A percentile compares a stretch with the other conserved stretches of the same genome.
Conservation (phyloP, 2,797 vertebrate species). For the Chromis chromis region DNA sequence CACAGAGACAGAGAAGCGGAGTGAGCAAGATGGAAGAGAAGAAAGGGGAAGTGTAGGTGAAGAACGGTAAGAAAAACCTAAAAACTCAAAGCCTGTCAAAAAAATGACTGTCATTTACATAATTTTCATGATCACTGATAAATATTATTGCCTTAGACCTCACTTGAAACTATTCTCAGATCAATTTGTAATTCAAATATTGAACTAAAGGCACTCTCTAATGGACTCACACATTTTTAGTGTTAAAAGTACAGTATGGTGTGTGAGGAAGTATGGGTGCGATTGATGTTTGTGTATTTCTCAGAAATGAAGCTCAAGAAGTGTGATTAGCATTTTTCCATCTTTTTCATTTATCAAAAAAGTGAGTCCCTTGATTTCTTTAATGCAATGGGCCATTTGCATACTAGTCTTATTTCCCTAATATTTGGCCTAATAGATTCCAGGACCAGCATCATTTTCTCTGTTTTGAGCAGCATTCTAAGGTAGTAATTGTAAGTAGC, state of each 20-base stretch:
- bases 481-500: neutral
- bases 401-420: neutral
- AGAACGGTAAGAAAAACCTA: constrained; percentile 21
- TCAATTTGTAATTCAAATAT: constrained; percentile 70
- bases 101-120: constrained; percentile 51
- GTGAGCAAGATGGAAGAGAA: constrained; percentile 19
- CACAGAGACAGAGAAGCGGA: constrained; percentile 33
- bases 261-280: constrained; percentile 3
- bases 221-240: constrained; percentile 12
- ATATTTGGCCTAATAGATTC: constrained; percentile 8
- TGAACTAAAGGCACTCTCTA: constrained; percentile 25
- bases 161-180: constrained; percentile 61
- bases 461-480: constrained; percentile 20
- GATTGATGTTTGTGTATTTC: constrained; percentile 5
- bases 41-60: constrained; percentile 34
- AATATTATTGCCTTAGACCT: constrained; percentile 52
- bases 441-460: constrained; percentile 9
- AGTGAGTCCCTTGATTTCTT: neutral
- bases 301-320: constrained; percentile 19
- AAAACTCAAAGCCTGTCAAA: constrained; percentile 50
- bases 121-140: constrained; percentile 52
- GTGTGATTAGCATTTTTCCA: neutral
- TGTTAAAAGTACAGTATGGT: constrained; percentile 14
- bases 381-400: neutral
- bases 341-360: constrained; percentile 18